Conservation (phyloP, 1,140 invertebrate species). For the Maniola jurtina region DNA sequence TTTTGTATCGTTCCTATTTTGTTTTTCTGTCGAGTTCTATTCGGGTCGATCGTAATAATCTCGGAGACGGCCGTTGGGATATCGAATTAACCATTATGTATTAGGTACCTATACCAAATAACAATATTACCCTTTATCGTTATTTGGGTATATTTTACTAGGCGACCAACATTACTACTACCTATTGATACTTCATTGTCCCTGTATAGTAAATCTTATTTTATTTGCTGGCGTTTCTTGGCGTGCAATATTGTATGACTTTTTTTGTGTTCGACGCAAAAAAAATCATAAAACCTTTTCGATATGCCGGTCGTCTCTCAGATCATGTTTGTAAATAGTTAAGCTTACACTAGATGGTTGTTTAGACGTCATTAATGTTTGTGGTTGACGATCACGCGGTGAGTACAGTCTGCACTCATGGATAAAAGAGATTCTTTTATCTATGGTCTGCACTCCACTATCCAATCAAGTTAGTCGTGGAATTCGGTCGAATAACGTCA, state of each 20-base stretch:
- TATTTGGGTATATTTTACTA: too few species aligned
- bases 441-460: neutral
- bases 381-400: slow-evolving; percentile 26
- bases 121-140: too few species aligned
- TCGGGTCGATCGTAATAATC: slow-evolving; percentile 65
- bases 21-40: slow-evolving; percentile 75
- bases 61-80: neutral
- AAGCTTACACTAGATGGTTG: slow-evolving; percentile 63
- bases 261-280: neutral
- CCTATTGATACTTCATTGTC: too few species aligned
- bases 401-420: neutral
- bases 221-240: too few species aligned
- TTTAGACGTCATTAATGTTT: slow-evolving; percentile 41
- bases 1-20: slow-evolving; percentile 79
- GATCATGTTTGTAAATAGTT: slow-evolving; percentile 72
- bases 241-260: neutral
- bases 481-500: neutral
- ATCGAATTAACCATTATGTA: neutral
- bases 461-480: neutral
- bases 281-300: neutral
- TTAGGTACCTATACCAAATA: neutral
- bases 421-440: too few species aligned
- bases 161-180: too few species aligned
- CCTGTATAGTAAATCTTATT: too few species aligned
- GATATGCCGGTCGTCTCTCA: slow-evolving; percentile 2